Conservation (phyloP, 2,113 vertebrate species). For the Romanogobio albipinnatus region DNA sequence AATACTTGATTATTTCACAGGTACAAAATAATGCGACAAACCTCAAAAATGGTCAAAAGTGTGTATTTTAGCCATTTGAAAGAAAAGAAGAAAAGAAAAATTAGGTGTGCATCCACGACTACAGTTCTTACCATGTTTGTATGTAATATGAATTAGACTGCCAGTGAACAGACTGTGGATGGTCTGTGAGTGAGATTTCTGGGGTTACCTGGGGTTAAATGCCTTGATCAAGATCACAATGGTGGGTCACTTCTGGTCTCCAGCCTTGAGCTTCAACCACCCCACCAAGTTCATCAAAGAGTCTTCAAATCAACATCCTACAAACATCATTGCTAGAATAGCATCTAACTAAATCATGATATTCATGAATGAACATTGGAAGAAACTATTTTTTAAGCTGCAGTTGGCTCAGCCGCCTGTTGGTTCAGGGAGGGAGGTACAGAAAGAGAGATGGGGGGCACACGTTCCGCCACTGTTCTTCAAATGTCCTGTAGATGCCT, state of each 20-base stretch:
- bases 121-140: background rate
- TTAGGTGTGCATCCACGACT: background rate
- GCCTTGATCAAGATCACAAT: background rate
- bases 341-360: slow-evolving; percentile 1
- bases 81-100: background rate
- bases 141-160: background rate
- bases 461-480: slow-evolving; percentile 56
- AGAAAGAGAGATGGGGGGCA: background rate
- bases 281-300: background rate
- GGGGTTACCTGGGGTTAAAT: background rate
- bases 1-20: background rate
- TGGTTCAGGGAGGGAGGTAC: background rate
- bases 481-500: slow-evolving; percentile 60
- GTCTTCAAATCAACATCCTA: background rate
- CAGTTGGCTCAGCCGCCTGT: slow-evolving; percentile 63
- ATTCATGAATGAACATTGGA: background rate
- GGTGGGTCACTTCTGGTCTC: background rate
- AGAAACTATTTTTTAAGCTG: background rate
- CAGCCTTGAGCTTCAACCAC: background rate
- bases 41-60: background rate
- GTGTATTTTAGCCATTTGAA: background rate
- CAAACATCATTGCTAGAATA: background rate
- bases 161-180: background rate
- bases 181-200: background rate
- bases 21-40: background rate